A percentile compares a stretch with the other conserved stretches of the same genome.
Evolutionary conservation across 2,113 vertebrate species (phyloP).

Genomic region (Brachirus orientalis): DNA sequence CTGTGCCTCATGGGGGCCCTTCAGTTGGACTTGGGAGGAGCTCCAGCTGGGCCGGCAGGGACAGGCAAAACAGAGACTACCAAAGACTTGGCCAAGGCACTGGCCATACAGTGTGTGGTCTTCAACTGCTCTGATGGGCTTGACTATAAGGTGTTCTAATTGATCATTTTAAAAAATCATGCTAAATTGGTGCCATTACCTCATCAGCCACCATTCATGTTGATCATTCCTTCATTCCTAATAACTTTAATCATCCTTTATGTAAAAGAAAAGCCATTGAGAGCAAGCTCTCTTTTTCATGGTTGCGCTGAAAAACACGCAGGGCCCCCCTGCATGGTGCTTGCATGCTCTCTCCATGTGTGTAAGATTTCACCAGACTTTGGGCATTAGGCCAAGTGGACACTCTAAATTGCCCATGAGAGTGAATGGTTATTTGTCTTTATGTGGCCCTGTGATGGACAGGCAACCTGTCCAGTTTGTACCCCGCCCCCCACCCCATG

Average conservation of each 20-base stretch:
- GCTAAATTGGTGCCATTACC: neutral
- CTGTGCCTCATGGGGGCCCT: conserved; percentile 91
- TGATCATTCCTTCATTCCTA: neutral
- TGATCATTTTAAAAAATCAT: neutral
- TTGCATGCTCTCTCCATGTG: too few species aligned
- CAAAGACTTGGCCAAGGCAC: conserved; percentile 89
- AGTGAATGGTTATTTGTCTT: too few species aligned
- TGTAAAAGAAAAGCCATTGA: too few species aligned
- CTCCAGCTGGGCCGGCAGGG: conserved; percentile 89
- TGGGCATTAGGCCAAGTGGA: too few species aligned
- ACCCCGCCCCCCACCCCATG: too few species aligned
- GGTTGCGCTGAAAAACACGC: too few species aligned
- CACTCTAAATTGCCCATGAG: too few species aligned
- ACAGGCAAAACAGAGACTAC: conserved; percentile 92
- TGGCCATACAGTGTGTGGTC: conserved; percentile 91
- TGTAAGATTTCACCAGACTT: too few species aligned
- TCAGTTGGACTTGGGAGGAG: conserved; percentile 89
- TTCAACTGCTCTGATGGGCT: conserved; percentile 93
- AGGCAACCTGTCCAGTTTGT: too few species aligned
- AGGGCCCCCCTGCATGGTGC: too few species aligned
- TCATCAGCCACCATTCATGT: neutral
- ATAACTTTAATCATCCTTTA: neutral
- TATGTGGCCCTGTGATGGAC: too few species aligned
- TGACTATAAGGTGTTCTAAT: conserved; percentile 86
- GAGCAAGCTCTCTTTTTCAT: too few species aligned